A percentile compares a stretch with the other conserved stretches of the same genome.
Evolutionary conservation across 2,113 vertebrate genomes (phyloP).

Genomic region (Seriola quinqueradiata): DNA sequence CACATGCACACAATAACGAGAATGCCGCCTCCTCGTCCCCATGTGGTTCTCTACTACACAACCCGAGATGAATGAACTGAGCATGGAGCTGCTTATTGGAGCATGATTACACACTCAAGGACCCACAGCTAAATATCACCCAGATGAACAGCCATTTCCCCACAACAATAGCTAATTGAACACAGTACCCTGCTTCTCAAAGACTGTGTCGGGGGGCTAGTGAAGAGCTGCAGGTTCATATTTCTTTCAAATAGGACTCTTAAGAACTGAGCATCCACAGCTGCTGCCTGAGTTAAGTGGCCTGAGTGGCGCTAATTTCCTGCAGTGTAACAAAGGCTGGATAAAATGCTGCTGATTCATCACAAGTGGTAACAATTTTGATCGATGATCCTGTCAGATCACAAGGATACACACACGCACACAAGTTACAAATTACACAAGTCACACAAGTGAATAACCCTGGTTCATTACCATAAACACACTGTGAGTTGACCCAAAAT

Average conservation of each 20-base stretch:
- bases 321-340: conserved; percentile 27
- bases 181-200: conserved; percentile 26
- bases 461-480: not conserved
- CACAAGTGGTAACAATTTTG: conserved; percentile 5
- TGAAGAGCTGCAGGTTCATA: conserved; percentile 51
- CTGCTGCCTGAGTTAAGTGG: conserved; percentile 42
- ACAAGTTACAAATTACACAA: not conserved
- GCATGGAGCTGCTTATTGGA: conserved; percentile 67
- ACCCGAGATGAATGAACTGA: conserved; percentile 29
- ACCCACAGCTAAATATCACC: conserved; percentile 60
- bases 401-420: not conserved
- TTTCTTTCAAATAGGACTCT: conserved; percentile 47
- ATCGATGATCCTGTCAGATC: conserved; percentile 7
- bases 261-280: conserved; percentile 46
- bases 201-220: not conserved
- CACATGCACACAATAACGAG: not conserved
- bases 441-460: not conserved
- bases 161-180: conserved; percentile 57
- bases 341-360: conserved; percentile 30
- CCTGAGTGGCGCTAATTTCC: conserved; percentile 41
- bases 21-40: conserved; percentile 11
- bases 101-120: conserved; percentile 58
- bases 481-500: no score
- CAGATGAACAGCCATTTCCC: conserved; percentile 51
- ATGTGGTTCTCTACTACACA: conserved; percentile 41